Percentiles rank a stretch among this genome's conserved stretches.
Conservation (phyloP, 2,113 vertebrate genomes). For the Bucco capensis region DNA sequence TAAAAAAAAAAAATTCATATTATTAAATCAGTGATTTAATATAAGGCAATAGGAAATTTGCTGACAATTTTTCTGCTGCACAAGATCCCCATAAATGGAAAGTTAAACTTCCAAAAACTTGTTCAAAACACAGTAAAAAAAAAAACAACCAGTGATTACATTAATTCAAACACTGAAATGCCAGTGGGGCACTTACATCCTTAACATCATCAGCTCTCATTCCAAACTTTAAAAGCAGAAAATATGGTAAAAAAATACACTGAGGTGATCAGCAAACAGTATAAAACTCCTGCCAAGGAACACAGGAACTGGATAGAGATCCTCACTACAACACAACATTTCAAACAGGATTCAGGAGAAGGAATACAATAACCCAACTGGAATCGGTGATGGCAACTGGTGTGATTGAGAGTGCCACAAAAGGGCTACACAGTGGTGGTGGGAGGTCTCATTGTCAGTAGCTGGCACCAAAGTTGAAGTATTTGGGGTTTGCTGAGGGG, state of each 20-base stretch:
- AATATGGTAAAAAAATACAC: background rate
- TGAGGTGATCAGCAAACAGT: background rate
- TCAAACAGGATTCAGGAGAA: background rate
- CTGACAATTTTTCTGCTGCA: background rate
- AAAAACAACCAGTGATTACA: background rate
- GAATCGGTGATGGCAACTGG: background rate
- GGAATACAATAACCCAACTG: fast-evolving
- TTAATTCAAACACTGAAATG: background rate
- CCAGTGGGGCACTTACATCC: too few species aligned
- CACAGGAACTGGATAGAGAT: background rate
- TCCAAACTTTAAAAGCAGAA: background rate
- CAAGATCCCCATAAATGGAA: background rate
- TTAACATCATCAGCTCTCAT: background rate
- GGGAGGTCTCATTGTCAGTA: fast-evolving
- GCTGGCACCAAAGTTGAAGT: fast-evolving
- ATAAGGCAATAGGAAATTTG: background rate
- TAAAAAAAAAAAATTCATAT: fast-evolving
- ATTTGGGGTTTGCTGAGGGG: background rate
- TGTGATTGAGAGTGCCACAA: fast-evolving
- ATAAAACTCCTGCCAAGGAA: background rate
- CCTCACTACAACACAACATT: background rate
- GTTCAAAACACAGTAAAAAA: background rate
- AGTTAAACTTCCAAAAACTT: background rate
- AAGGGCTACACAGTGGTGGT: background rate
- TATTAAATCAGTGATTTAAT: background rate